Conservation (phyloP, 1,140 invertebrate genomes). For the Melipona quadrifasciata region DNA sequence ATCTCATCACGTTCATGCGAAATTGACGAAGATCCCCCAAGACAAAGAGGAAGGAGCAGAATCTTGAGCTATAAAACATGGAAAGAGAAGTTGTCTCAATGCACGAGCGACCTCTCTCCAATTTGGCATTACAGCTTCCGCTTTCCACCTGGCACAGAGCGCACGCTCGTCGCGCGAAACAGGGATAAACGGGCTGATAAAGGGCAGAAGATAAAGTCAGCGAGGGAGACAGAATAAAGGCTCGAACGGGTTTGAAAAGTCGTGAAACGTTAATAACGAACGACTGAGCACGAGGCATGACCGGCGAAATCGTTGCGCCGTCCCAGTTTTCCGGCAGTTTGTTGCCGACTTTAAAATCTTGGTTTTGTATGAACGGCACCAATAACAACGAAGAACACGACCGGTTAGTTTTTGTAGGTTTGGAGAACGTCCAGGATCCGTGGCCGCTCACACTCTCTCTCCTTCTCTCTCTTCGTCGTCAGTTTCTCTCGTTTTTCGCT, state of each 20-base stretch:
- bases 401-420: conserved; percentile 28
- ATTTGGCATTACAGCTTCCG: background rate
- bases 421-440: conserved; percentile 61
- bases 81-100: background rate
- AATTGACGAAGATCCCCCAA: background rate
- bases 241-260: conserved; percentile 4
- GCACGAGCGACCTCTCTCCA: no score
- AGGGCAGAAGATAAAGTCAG: background rate
- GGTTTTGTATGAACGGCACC: conserved; percentile 33
- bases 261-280: conserved; percentile 53
- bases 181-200: background rate
- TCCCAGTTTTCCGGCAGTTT: conserved; percentile 53
- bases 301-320: conserved; percentile 38
- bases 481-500: no score
- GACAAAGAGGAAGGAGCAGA: background rate
- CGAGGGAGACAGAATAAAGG: background rate
- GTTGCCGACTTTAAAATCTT: conserved; percentile 55
- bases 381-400: conserved; percentile 13
- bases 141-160: conserved; percentile 33
- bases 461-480: no score
- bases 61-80: background rate
- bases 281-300: conserved; percentile 19
- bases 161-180: background rate
- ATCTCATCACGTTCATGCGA: background rate
- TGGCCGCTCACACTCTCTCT: background rate